Conservation (phyloP, 2,113 vertebrate species). For the Fregata magnificens region DNA sequence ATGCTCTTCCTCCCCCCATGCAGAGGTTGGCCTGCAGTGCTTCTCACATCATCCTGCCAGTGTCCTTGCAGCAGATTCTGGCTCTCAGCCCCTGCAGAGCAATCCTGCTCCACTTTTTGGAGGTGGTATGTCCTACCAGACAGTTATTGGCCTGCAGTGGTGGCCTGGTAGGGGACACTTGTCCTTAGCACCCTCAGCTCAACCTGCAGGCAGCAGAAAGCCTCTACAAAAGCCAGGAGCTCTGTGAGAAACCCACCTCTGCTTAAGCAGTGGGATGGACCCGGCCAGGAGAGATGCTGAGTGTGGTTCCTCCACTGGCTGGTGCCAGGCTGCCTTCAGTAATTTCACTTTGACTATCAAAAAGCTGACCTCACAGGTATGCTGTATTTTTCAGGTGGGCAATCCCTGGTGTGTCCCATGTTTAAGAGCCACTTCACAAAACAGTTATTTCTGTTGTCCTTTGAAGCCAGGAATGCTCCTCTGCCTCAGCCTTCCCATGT, state of each 20-base stretch:
- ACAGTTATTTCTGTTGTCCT: background rate
- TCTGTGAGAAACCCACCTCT: background rate
- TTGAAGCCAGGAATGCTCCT: background rate
- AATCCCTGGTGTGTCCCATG: too few species aligned
- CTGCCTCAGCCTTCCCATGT: rapidly evolving
- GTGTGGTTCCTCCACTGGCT: rapidly evolving
- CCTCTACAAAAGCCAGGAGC: background rate
- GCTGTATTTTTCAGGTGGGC: background rate
- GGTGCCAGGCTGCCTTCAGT: background rate
- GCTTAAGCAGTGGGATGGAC: background rate
- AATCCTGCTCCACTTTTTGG: background rate
- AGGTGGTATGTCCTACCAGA: background rate
- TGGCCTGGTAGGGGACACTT: background rate
- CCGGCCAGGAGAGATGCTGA: background rate
- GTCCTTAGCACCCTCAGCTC: background rate
- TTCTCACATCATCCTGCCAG: background rate
- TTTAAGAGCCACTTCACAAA: background rate
- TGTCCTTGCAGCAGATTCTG: background rate
- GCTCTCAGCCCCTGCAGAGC: background rate
- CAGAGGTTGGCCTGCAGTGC: background rate
- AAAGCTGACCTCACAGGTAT: too few species aligned
- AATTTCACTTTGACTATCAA: background rate
- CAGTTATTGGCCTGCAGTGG: background rate
- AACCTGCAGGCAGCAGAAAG: background rate
- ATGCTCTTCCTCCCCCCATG: background rate